phyloP scores from a whole-genome alignment of 2,888 invertebrate species.

The Amphimallon solstitiale region DNA sequence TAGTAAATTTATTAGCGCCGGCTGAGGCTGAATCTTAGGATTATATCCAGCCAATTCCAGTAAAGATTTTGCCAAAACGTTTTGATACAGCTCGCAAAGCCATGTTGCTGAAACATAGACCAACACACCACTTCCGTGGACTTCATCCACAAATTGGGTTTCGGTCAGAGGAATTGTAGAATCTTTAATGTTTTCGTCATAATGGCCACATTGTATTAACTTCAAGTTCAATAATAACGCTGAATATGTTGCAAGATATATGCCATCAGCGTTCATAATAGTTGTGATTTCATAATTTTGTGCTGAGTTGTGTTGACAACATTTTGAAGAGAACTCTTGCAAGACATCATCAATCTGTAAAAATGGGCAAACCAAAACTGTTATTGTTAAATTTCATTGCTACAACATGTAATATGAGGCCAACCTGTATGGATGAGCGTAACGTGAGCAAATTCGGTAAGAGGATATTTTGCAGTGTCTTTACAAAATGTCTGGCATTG shows the following conservation, averaged over 20 bases:
- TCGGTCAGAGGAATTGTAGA: slow-evolving; percentile 71
- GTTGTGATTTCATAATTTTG: slow-evolving; percentile 72
- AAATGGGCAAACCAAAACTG: not conserved
- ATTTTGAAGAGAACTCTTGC: slow-evolving; percentile 91
- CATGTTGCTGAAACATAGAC: slow-evolving; percentile 94
- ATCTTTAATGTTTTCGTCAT: slow-evolving; percentile 64
- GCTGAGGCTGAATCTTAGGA: slow-evolving; percentile 67
- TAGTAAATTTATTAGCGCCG: slow-evolving; percentile 77
- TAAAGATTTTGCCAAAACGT: slow-evolving; percentile 79
- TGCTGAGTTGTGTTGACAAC: slow-evolving; percentile 84
- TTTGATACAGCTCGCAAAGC: slow-evolving; percentile 92
- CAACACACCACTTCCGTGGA: slow-evolving; percentile 90
- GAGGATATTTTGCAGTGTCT: slow-evolving; percentile 77
- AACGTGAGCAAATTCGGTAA: slow-evolving; percentile 80
- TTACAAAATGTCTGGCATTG: slow-evolving; percentile 86
- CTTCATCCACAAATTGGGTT: slow-evolving; percentile 91
- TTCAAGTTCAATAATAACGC: slow-evolving; percentile 84
- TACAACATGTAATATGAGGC: slow-evolving; percentile 22
- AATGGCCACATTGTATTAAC: slow-evolving; percentile 80
- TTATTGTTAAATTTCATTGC: not conserved
- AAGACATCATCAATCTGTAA: slow-evolving; percentile 84
- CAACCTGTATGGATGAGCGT: slow-evolving; percentile 81
- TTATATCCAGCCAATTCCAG: slow-evolving; percentile 76
- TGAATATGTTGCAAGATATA: slow-evolving; percentile 90
- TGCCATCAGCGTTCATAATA: slow-evolving; percentile 94